A percentile compares a stretch with the other conserved stretches of the same genome.
These are phyloP conservation scores for Orius laevigatus DNA, from an alignment of 1,140 invertebrate species.

Conservation along the genomic window DNA sequence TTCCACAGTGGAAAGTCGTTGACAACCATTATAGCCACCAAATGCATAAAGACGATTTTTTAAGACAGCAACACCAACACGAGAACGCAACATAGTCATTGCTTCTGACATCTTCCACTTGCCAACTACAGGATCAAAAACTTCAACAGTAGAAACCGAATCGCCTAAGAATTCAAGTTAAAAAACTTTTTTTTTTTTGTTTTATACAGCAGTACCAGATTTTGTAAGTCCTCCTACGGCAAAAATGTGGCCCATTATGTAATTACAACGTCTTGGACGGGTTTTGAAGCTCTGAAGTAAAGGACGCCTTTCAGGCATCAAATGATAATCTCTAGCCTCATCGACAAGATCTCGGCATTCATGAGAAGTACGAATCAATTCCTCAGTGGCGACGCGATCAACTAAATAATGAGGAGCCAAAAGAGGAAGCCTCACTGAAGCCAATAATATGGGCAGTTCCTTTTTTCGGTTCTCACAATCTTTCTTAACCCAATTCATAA, in stretches of 20 bases:
- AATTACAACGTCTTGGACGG: slow-evolving; percentile 57
- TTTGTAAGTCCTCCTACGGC: slow-evolving; percentile 77
- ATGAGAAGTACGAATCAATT: slow-evolving; percentile 55
- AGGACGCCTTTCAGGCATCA: slow-evolving; percentile 65
- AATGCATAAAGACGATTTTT: slow-evolving; percentile 56
- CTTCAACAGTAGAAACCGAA: slow-evolving; percentile 74
- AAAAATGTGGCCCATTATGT: slow-evolving; percentile 63
- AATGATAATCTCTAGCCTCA: slow-evolving; percentile 67
- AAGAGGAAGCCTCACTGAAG: slow-evolving; percentile 61
- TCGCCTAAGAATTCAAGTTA: slow-evolving; percentile 36
- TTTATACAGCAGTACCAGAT: slow-evolving; percentile 42
- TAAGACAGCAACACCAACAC: slow-evolving; percentile 72
- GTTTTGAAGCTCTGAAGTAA: slow-evolving; percentile 60
- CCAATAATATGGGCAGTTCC: slow-evolving; percentile 51
- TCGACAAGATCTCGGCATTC: slow-evolving; percentile 65
- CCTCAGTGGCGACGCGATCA: slow-evolving; percentile 69
- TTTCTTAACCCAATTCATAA: slow-evolving; percentile 67
- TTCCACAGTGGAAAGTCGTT: slow-evolving; percentile 72
- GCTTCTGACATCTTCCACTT: slow-evolving; percentile 64
- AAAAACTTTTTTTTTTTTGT: too few relatives aligned
- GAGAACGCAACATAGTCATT: slow-evolving; percentile 68
- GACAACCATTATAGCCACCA: slow-evolving; percentile 65
- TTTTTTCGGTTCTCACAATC: slow-evolving; percentile 37
- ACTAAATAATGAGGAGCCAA: slow-evolving; percentile 68
- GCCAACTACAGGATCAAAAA: slow-evolving; percentile 56